These are phyloP conservation scores for Tragelaphus scriptus DNA, from an alignment of 2,113 vertebrate genomes.

Conservation along the genomic window DNA sequence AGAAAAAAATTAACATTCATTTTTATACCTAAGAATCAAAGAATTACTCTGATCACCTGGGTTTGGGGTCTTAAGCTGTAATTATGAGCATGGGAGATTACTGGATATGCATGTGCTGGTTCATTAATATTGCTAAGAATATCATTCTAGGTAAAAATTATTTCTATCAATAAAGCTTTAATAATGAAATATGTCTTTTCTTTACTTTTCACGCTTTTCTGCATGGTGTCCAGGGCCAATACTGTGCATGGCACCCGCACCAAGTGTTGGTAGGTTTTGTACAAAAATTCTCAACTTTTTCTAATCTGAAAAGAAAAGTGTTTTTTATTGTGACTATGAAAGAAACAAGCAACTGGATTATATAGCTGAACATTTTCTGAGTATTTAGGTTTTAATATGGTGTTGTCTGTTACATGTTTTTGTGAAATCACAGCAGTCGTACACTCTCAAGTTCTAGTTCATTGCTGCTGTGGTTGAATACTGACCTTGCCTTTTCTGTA, in stretches of 20 bases:
- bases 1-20: slow-evolving; percentile 15
- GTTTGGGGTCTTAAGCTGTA: slow-evolving; percentile 69
- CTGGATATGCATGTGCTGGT: slow-evolving; percentile 77
- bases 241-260: slow-evolving; percentile 87
- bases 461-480: slow-evolving; percentile 40
- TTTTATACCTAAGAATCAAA: slow-evolving; percentile 71
- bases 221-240: slow-evolving; percentile 87
- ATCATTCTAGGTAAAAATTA: slow-evolving; percentile 76
- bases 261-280: slow-evolving; percentile 88
- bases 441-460: background rate
- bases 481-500: background rate
- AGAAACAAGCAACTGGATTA: slow-evolving; percentile 71
- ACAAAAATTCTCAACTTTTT: slow-evolving; percentile 80
- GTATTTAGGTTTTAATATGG: slow-evolving; percentile 61
- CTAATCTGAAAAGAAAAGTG: slow-evolving; percentile 71
- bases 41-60: slow-evolving; percentile 75
- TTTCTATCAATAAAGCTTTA: slow-evolving; percentile 79
- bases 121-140: slow-evolving; percentile 73
- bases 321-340: slow-evolving; percentile 72
- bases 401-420: slow-evolving; percentile 68
- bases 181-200: slow-evolving; percentile 86
- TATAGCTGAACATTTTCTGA: slow-evolving; percentile 67
- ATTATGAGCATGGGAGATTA: slow-evolving; percentile 61
- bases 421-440: slow-evolving; percentile 22
- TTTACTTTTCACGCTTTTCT: slow-evolving; percentile 86